Evolutionary conservation across 2,888 invertebrate genomes (phyloP), one percentile per base, ranked within the genome.

Genomic region (Drosophila tanythrix): DNA sequence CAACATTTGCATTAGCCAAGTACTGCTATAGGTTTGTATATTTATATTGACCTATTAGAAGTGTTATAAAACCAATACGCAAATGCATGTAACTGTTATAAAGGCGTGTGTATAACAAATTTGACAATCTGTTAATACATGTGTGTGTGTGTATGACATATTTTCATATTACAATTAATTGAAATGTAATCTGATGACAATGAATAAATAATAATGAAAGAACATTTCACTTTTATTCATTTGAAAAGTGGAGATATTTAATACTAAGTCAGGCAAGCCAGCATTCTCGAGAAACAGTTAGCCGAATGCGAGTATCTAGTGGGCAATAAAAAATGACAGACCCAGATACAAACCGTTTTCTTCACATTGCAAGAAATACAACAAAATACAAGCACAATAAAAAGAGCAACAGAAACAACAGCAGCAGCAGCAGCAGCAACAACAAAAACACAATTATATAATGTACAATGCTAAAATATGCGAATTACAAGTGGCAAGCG

Each of bases 401-500:
- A 55, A 66, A 46, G 40, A 69, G 63, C 53, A 63, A 50, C 59
- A 52, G 63, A 60, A 27, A 6, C 6, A 11, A 27, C 18, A 18
- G 10, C 3, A 46, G 25, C 46, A 43, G 25, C 46, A 43, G 2
- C 18, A 56, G 18, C 10, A 27, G 10, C 18, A 18, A 13, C n/a
- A 81, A 53, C 69, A 63, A 58, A 50, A 38, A 33, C 36, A 68
- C 51, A 69, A 83, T 83, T 82, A 82, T 86, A 83, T 81, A 86
- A 86, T 85, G 65, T 81, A 79, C 74, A 81, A 62, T 78, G 74
- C 73, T 76, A 76, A 76, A 84, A 81, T 85, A 79, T 88, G 81
- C 83, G 88, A 88, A 81, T 79, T 81, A 83, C 88, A 86, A 88
- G 88, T 88, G 88, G 88, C 46, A 81, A 88, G 65, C 48, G 66